Evolutionary conservation across 37 sponge, comb jelly and placozoan species (phyloP).

Genomic region (Oscarella lobularis): DNA sequence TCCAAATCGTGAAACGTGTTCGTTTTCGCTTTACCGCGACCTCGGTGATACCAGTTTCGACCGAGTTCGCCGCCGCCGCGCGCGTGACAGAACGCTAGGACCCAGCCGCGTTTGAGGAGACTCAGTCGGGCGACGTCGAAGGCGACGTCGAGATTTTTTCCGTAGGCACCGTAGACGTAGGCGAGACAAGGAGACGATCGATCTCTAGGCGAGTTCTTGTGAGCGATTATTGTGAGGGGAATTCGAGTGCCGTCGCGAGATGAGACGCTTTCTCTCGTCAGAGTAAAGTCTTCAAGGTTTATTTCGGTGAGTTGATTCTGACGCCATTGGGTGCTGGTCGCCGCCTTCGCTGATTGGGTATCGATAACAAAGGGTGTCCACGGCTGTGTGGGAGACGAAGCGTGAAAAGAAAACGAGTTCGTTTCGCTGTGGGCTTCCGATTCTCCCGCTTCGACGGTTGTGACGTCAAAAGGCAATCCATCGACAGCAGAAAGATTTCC

Average conservation of each 20-base stretch:
- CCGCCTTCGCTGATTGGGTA: too few relatives aligned
- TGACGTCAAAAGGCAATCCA: too few relatives aligned
- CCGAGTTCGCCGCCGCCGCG: constrained; percentile 49
- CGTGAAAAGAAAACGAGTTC: too few relatives aligned
- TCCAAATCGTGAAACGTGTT: constrained; percentile 30
- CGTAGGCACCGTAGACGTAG: constrained; percentile 33
- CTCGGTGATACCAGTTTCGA: constrained; percentile 23
- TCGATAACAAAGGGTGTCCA: too few relatives aligned
- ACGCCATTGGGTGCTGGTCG: too few relatives aligned
- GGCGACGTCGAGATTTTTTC: constrained; percentile 6
- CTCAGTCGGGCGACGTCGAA: constrained; percentile 8
- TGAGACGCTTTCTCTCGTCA: not conserved
- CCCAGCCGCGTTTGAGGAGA: constrained; percentile 32
- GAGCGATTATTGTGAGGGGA: constrained; percentile 27
- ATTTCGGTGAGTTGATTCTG: not conserved
- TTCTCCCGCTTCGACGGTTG: too few relatives aligned
- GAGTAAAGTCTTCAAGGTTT: not conserved
- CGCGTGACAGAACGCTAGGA: constrained; percentile 43
- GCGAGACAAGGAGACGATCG: not conserved
- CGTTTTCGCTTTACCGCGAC: constrained; percentile 12
- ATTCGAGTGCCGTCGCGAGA: constrained; percentile 24
- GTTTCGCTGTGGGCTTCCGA: too few relatives aligned
- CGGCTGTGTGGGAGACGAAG: too few relatives aligned
- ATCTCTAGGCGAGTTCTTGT: not conserved
- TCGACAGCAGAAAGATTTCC: not conserved